Conservation (phyloP, 2,888 invertebrate genomes). For the Notodonta dromedarius region DNA sequence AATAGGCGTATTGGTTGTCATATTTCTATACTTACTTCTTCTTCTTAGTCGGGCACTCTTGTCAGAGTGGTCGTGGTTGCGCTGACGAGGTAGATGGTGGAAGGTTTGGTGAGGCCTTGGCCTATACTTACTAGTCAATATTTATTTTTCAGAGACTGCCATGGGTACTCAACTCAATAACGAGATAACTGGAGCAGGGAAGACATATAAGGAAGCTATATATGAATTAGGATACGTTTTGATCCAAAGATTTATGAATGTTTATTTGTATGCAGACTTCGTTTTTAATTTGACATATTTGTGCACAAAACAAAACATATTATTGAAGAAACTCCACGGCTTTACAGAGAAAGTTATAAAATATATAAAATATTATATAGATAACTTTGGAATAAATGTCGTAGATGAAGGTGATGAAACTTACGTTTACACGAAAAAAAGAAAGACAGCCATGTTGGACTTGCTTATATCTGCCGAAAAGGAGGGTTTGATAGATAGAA, state of each 20-base stretch:
- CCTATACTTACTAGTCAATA: neutral
- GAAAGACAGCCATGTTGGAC: slow-evolving; percentile 84
- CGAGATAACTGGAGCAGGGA: slow-evolving; percentile 64
- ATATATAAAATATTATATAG: slow-evolving; percentile 54
- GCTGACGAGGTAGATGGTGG: too few relatives aligned
- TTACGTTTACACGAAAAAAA: slow-evolving; percentile 62
- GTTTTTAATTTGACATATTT: slow-evolving; percentile 80
- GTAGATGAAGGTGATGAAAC: slow-evolving; percentile 37
- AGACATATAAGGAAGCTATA: slow-evolving; percentile 84
- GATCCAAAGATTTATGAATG: slow-evolving; percentile 68
- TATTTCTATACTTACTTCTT: too few relatives aligned
- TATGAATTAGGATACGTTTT: slow-evolving; percentile 68
- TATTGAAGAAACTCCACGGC: slow-evolving; percentile 60
- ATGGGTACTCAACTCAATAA: slow-evolving; percentile 87
- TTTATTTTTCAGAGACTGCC: slow-evolving; percentile 82
- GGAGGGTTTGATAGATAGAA: slow-evolving; percentile 74
- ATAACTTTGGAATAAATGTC: slow-evolving; percentile 31
- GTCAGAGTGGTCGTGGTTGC: too few relatives aligned
- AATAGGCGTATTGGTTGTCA: too few relatives aligned
- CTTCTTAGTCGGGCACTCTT: too few relatives aligned
- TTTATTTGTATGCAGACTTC: slow-evolving; percentile 83
- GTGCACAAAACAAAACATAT: slow-evolving; percentile 73
- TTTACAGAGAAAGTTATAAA: slow-evolving; percentile 68
- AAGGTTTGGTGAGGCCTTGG: too few relatives aligned
- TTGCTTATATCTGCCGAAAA: slow-evolving; percentile 77